Conservation (phyloP, 2,797 vertebrate genomes). For the Peromyscus nudipes region DNA sequence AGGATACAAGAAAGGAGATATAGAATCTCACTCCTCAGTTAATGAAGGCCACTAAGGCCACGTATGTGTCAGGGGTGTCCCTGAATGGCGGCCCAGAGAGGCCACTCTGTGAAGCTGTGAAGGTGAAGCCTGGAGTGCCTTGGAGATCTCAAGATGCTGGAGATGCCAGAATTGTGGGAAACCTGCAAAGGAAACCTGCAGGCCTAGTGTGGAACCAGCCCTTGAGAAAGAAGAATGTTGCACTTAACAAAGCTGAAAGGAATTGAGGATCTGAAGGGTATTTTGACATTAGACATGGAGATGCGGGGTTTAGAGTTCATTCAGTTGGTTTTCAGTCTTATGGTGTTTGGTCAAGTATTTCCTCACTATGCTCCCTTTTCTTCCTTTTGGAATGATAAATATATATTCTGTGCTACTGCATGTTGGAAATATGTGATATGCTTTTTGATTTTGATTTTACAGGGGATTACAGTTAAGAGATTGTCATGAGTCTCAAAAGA, state of each 20-base stretch:
- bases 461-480: too few species aligned
- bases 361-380: too few species aligned
- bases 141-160: background rate
- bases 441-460: too few species aligned
- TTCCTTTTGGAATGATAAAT: too few species aligned
- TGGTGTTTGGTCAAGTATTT: too few species aligned
- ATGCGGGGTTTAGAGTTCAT: too few species aligned
- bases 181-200: background rate
- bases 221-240: background rate
- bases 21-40: background rate
- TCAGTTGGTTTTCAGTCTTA: too few species aligned
- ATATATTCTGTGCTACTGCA: background rate
- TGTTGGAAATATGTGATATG: background rate
- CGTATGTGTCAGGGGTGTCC: background rate
- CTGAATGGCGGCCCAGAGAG: background rate
- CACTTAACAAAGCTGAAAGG: too few species aligned
- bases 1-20: background rate
- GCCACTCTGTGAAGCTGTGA: background rate
- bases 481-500: too few species aligned
- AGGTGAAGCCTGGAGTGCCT: background rate
- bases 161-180: background rate
- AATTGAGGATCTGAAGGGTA: too few species aligned
- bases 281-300: too few species aligned
- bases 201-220: background rate
- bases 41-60: background rate